phyloP scores from a whole-genome alignment of 2,797 vertebrate genomes.

The Gymnopithys bicolor region DNA sequence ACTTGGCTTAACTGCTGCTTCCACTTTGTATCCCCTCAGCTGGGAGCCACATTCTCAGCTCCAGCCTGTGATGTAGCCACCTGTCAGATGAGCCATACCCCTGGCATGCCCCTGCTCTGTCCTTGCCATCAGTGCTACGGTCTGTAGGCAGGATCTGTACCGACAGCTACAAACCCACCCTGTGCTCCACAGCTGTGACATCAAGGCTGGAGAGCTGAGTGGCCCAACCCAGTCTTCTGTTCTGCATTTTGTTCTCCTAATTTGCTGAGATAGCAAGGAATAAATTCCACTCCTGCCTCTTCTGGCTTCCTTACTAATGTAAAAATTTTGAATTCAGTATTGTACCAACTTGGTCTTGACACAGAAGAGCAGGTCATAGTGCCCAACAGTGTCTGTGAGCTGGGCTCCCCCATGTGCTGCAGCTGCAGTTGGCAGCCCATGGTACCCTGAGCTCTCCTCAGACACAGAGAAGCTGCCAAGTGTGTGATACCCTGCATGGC shows the following conservation, averaged over 20 bases:
- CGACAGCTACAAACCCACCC: not conserved
- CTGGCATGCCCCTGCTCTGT: not conserved
- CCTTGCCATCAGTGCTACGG: not conserved
- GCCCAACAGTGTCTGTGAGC: not conserved
- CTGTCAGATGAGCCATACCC: not conserved
- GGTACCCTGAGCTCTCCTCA: not conserved
- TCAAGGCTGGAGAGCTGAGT: not conserved
- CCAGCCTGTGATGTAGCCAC: not conserved
- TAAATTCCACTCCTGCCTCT: not conserved
- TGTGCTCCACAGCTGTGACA: not conserved
- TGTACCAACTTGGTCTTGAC: not conserved
- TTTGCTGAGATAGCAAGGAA: not conserved
- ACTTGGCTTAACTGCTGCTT: conserved; percentile 45
- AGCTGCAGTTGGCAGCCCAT: accelerated
- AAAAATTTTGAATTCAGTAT: not conserved
- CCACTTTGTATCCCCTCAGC: conserved; percentile 2
- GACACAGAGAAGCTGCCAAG: not conserved
- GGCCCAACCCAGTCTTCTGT: not conserved
- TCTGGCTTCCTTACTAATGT: not conserved
- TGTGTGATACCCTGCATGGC: accelerated
- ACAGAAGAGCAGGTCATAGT: not conserved
- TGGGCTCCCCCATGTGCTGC: not conserved
- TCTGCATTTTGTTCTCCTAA: not conserved
- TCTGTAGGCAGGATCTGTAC: not conserved
- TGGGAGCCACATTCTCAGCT: not conserved